These are phyloP conservation scores for Homarus americanus DNA, from an alignment of 1,140 invertebrate species.

Conservation along the genomic window DNA sequence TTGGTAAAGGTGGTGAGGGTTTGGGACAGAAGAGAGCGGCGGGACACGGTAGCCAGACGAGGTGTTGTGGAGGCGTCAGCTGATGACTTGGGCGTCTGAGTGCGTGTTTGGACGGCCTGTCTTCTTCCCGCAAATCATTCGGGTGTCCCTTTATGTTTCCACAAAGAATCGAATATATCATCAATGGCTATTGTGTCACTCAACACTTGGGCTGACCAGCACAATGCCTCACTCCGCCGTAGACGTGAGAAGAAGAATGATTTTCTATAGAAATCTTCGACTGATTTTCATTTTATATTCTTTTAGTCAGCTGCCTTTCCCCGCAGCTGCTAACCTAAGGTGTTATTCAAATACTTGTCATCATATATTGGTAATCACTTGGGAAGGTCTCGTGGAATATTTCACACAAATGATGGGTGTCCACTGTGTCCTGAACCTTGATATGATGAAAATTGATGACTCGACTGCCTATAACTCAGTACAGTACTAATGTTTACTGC, in stretches of 20 bases:
- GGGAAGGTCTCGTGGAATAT: too few species aligned
- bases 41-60: neutral
- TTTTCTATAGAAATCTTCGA: neutral
- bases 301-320: too few species aligned
- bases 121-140: constrained; percentile 34
- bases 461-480: too few species aligned
- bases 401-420: too few species aligned
- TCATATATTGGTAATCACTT: too few species aligned
- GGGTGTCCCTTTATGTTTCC: constrained; percentile 17
- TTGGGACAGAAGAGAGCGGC: neutral
- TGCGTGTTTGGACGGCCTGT: neutral
- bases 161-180: constrained; percentile 43
- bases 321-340: too few species aligned
- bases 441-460: too few species aligned
- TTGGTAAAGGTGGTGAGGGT: neutral
- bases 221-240: neutral
- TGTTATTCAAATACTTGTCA: too few species aligned
- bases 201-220: neutral
- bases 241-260: neutral
- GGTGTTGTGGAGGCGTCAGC: neutral
- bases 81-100: neutral
- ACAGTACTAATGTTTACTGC: too few species aligned
- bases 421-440: too few species aligned
- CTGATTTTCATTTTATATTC: too few species aligned
- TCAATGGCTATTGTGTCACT: constrained; percentile 28